Base-by-base conservation (phyloP, 2,113 vertebrate genomes). In the Miniopterus natalensis region DNA sequence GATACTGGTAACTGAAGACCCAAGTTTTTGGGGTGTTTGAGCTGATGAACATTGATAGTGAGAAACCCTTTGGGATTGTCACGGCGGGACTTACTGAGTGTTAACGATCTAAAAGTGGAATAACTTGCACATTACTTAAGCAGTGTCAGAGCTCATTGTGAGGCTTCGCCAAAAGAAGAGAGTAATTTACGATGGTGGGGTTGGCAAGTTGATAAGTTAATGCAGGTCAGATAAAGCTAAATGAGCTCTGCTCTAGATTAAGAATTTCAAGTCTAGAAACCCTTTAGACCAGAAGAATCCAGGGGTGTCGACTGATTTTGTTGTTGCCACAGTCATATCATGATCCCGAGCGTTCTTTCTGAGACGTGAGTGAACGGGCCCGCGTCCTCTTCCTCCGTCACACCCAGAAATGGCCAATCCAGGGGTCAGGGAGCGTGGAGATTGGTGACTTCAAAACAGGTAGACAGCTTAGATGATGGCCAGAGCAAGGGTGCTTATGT, bases 131-230 rank as follows among this genome's bases (percentile, higher is more conserved):
- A 11, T 79, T 68, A 61, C 66, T 83, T 95, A 85, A 40, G 49
- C 31, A 94, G 12, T 36, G 53, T 6, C n/a, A 70, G 61, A 86
- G 68, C 8, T 70, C 53, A n/a, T 9, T 74, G 63, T 25, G 70
- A 89, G 57, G 13, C 77, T 94, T 80, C 94, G 74, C 25, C 29
- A 42, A 66, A 93, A 92, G 80, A 85, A 73, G 73, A 75, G 47
- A 36, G 29, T 47, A 70, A 68, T 84, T 93, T 81, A 31, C 61
- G 61, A 18, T 65, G 36, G 47, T 88, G n/a, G 70, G 17, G 18
- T 83, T 88, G 25, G 55, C 66, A 96, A 70, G 15, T 74, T 85
- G 84, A 51, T 90, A 96, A 70, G 15, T 74, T 85, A 86, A 51
- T 90, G 36, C 21, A 61, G 42, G 40, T 86, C 79, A 63, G 65